Conservation (phyloP, 1,140 invertebrate species). For the Caenorhabditis tropicalis region DNA sequence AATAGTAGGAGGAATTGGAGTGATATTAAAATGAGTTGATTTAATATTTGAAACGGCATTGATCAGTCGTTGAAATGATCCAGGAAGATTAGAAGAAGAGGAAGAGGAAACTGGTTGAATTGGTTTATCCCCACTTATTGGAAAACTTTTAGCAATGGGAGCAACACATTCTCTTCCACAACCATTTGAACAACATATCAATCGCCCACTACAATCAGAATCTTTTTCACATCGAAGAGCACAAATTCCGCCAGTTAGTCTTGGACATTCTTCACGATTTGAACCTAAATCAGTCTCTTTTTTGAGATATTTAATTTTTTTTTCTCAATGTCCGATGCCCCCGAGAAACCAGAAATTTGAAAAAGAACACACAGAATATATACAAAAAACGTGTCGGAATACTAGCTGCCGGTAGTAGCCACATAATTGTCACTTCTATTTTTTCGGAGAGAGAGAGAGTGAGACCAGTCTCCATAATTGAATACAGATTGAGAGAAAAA, state of each 20-base stretch:
- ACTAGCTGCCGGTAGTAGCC: constrained; percentile 16
- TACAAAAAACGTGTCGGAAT: constrained; percentile 13
- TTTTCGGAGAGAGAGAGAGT: neutral
- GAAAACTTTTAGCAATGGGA: constrained; percentile 53
- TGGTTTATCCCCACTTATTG: constrained; percentile 55
- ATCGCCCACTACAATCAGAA: constrained; percentile 56
- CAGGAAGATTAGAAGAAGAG: neutral
- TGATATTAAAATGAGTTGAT: constrained; percentile 8
- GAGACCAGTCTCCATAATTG: neutral
- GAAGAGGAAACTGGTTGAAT: constrained; percentile 54
- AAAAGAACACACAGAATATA: neutral
- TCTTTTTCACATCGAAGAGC: constrained; percentile 56
- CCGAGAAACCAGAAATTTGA: neutral
- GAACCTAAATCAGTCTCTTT: neutral
- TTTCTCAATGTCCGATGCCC: too few species aligned
- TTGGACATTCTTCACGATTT: constrained; percentile 56
- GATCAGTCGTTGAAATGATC: neutral
- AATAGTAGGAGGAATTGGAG: neutral
- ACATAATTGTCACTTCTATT: constrained; percentile 22
- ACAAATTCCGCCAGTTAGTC: constrained; percentile 59
- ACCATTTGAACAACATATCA: constrained; percentile 64
- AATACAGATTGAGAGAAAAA: too few species aligned
- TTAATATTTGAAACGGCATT: constrained; percentile 35
- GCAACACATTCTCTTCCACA: constrained; percentile 65
- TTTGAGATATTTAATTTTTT: neutral